A percentile compares a stretch with the other conserved stretches of the same genome.
Evolutionary conservation across 1,140 invertebrate species (phyloP).

Genomic region (Cydia fagiglandana): DNA sequence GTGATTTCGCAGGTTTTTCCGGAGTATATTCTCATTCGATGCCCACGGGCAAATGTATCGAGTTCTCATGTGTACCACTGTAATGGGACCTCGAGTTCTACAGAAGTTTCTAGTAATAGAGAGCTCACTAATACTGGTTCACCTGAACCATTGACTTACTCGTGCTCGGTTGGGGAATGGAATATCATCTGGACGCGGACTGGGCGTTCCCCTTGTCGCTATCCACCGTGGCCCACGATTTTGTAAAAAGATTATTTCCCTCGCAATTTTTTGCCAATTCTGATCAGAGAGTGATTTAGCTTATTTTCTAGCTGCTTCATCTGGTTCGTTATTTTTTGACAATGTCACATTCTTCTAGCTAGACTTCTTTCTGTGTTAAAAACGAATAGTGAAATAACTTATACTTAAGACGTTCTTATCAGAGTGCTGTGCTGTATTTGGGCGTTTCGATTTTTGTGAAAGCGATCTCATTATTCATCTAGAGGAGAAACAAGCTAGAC

Average conservation of each 20-base stretch:
- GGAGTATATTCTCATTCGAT: not conserved
- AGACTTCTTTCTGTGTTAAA: too few species aligned
- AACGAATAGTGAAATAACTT: too few species aligned
- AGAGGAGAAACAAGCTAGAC: too few species aligned
- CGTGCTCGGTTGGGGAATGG: not conserved
- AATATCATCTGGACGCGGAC: not conserved
- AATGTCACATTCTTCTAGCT: too few species aligned
- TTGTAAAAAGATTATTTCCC: not conserved
- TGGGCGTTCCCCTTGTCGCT: constrained; percentile 7
- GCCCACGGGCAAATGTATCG: not conserved
- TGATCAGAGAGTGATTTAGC: not conserved
- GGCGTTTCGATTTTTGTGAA: too few species aligned
- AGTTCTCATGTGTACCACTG: not conserved
- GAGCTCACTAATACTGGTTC: not conserved
- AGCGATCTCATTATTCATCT: too few species aligned
- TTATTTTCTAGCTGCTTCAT: too few species aligned
- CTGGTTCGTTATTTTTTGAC: too few species aligned
- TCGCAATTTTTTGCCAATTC: not conserved
- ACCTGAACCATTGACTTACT: not conserved
- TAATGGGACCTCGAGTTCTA: not conserved
- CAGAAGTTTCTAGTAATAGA: not conserved
- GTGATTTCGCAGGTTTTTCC: constrained; percentile 25
- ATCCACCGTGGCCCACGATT: not conserved
- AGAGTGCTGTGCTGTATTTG: too few species aligned
- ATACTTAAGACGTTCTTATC: too few species aligned